Evolutionary conservation across 2,113 vertebrate species (phyloP).

Genomic region (Turdus rufiventris): DNA sequence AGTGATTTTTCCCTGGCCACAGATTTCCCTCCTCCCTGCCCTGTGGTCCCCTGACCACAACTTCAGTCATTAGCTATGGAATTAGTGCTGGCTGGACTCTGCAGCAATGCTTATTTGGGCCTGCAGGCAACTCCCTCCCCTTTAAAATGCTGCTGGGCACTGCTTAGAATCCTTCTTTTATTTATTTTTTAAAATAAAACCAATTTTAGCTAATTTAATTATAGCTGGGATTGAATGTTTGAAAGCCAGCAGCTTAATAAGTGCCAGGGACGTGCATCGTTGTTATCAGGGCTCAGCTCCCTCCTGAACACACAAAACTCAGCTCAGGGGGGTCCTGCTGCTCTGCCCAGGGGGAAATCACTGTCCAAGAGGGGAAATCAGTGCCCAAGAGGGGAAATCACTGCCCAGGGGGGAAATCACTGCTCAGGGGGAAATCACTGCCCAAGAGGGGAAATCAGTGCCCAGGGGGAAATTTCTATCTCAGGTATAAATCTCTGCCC

Average conservation of each 20-base stretch:
- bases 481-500: too few species aligned
- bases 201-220: slow-evolving; percentile 56
- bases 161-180: background rate
- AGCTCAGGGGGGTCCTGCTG: too few species aligned
- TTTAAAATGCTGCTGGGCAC: background rate
- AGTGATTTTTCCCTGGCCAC: too few species aligned
- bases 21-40: background rate
- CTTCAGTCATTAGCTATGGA: background rate
- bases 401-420: background rate
- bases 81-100: slow-evolving; percentile 14
- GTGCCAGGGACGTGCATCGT: background rate
- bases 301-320: too few species aligned
- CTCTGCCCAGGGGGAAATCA: background rate
- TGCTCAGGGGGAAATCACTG: too few species aligned
- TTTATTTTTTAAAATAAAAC: background rate
- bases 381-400: too few species aligned
- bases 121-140: slow-evolving; percentile 44
- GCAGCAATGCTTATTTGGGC: background rate
- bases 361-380: too few species aligned
- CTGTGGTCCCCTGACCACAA: background rate
- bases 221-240: slow-evolving; percentile 40
- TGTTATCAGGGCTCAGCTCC: background rate
- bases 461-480: too few species aligned
- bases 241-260: slow-evolving; percentile 47
- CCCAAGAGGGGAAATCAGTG: too few species aligned